Evolutionary conservation across 2,888 invertebrate genomes (phyloP).

Genomic region (Agrochola litura): DNA sequence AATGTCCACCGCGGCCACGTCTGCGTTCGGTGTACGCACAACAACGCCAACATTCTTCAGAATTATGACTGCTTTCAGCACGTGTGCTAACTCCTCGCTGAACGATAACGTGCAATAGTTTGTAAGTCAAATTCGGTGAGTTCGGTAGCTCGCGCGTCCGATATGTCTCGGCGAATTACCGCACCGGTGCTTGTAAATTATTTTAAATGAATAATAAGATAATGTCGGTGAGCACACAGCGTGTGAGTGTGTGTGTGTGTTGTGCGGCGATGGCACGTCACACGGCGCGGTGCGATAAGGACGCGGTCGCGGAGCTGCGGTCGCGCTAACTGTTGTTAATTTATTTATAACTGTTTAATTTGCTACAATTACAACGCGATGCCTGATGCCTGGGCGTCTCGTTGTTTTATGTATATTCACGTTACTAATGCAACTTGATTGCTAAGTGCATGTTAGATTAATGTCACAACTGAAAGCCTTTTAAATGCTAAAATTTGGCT

Average conservation of each 20-base stretch:
- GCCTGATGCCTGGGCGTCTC: slow-evolving; percentile 21
- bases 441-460: too few species aligned
- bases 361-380: slow-evolving; percentile 44
- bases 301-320: slow-evolving; percentile 51
- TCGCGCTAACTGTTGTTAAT: slow-evolving; percentile 61
- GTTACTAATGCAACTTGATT: not conserved
- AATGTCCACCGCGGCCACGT: not conserved
- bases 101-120: slow-evolving; percentile 32
- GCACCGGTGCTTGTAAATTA: slow-evolving; percentile 27
- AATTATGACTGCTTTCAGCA: slow-evolving; percentile 5
- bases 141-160: slow-evolving; percentile 20
- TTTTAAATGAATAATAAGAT: slow-evolving; percentile 38
- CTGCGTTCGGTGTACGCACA: not conserved
- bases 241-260: not conserved
- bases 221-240: slow-evolving; percentile 13
- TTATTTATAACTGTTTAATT: slow-evolving; percentile 63
- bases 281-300: slow-evolving; percentile 41
- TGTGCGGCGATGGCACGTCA: slow-evolving; percentile 14
- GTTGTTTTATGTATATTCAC: slow-evolving; percentile 1
- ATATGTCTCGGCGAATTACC: slow-evolving; percentile 4
- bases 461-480: not conserved
- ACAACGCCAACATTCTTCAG: not conserved
- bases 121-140: slow-evolving; percentile 41
- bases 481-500: not conserved
- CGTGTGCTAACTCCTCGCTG: slow-evolving; percentile 42